Evolutionary conservation across 2,888 invertebrate genomes (phyloP).

Genomic region (Glyphotaelius pellucidus): DNA sequence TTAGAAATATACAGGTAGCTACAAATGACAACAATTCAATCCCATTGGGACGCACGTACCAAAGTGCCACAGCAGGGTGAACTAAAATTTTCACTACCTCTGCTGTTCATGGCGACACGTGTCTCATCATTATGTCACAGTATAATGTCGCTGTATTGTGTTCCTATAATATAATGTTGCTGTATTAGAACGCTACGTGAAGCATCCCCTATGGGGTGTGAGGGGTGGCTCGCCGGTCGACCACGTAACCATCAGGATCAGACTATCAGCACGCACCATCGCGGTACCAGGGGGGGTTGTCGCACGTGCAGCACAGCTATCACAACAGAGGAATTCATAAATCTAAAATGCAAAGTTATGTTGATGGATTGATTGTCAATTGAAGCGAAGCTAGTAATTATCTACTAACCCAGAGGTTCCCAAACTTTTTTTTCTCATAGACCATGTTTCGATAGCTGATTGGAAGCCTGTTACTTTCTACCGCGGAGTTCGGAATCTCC

Average conservation of each 20-base stretch:
- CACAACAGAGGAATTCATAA: background rate
- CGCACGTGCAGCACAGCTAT: background rate
- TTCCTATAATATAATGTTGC: background rate
- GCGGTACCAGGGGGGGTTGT: background rate
- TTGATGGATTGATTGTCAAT: background rate
- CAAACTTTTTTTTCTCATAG: too few relatives aligned
- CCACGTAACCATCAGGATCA: background rate
- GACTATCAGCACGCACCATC: constrained; percentile 25
- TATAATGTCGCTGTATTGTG: background rate
- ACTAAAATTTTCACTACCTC: too few relatives aligned
- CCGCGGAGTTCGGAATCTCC: too few relatives aligned
- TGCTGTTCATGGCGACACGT: background rate
- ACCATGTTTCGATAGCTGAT: too few relatives aligned
- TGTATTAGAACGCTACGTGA: background rate
- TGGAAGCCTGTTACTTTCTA: too few relatives aligned
- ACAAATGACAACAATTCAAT: background rate
- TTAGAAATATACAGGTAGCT: background rate
- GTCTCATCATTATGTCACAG: background rate
- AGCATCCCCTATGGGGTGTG: background rate
- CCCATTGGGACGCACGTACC: background rate
- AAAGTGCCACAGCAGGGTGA: background rate
- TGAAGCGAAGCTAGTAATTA: too few relatives aligned
- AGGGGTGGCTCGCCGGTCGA: background rate
- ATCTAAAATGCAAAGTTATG: constrained; percentile 2
- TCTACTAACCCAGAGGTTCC: too few relatives aligned